A percentile compares a stretch with the other conserved stretches of the same genome.
These are phyloP conservation scores for Caenorhabditis drosophilae DNA, from an alignment of 2,888 invertebrate species.

Conservation along the genomic window DNA sequence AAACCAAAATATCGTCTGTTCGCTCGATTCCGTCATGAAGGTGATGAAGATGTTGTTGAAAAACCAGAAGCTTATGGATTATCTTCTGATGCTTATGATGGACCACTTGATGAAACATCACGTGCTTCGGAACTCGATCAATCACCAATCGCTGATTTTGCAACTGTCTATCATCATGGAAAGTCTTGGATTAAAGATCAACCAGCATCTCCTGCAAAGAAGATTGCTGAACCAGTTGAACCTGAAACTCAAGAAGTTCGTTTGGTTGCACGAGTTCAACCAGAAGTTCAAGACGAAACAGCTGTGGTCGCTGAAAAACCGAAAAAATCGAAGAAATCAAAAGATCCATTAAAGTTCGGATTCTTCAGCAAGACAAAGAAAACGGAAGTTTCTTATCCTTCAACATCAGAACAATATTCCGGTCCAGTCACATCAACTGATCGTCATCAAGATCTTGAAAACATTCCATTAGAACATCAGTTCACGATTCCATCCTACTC, in stretches of 20 bases:
- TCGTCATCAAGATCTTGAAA: constrained; percentile 24
- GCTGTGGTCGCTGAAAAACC: constrained; percentile 9
- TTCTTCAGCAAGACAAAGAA: constrained; percentile 1
- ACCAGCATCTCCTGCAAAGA: constrained; percentile 16
- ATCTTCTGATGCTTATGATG: constrained; percentile 10
- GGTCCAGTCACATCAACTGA: constrained; percentile 24
- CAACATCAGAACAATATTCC: constrained; percentile 8
- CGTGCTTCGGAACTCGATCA: constrained; percentile 16
- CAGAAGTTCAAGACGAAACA: constrained; percentile 3
- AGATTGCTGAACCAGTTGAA: constrained; percentile 7
- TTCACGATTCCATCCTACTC: constrained; percentile 11
- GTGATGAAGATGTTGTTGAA: constrained; percentile 37
- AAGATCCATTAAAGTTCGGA: constrained; percentile 5
- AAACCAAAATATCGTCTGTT: constrained; percentile 26
- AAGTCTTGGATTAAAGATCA: constrained; percentile 25
- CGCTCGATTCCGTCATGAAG: constrained; percentile 33
- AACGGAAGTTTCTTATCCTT: constrained; percentile 1
- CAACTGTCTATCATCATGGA: constrained; percentile 22
- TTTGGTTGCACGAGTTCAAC: constrained; percentile 9
- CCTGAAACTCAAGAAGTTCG: constrained; percentile 7
- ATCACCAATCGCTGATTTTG: constrained; percentile 11
- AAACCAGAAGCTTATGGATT: constrained; percentile 15
- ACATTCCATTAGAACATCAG: constrained; percentile 13
- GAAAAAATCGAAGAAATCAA: constrained; percentile 11
- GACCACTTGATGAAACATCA: constrained; percentile 21